A percentile compares a stretch with the other conserved stretches of the same genome.
These are phyloP conservation scores for Australoheros scitulus DNA, from an alignment of 2,113 vertebrate species.

Conservation along the genomic window DNA sequence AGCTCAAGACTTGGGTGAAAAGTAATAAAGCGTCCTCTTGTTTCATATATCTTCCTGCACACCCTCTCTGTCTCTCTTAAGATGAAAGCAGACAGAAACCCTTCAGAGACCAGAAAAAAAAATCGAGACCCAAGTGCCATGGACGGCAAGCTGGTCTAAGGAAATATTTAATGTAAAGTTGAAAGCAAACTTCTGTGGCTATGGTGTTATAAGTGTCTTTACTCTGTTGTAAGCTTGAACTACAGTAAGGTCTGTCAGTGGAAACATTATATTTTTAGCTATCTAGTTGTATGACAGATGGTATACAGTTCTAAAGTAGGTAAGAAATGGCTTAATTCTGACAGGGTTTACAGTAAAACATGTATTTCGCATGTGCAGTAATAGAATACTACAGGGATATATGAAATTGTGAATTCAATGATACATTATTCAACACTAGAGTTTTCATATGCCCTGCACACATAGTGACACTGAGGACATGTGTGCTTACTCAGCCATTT, in stretches of 20 bases:
- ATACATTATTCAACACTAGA: background rate
- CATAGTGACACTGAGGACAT: background rate
- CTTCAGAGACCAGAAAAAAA: conserved; percentile 43
- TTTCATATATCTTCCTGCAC: background rate
- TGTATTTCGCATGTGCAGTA: background rate
- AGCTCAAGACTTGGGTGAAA: conserved; percentile 28
- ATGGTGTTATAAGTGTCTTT: conserved; percentile 26
- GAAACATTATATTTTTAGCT: background rate
- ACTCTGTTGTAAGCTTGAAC: background rate
- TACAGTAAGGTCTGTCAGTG: background rate
- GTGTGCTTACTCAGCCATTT: background rate
- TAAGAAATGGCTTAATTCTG: background rate
- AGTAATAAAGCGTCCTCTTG: conserved; percentile 34
- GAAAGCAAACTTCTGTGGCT: conserved; percentile 21
- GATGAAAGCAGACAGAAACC: conserved; percentile 61
- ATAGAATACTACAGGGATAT: background rate
- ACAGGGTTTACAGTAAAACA: background rate
- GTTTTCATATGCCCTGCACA: background rate
- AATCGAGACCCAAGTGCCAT: background rate
- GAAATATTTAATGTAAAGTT: conserved; percentile 46
- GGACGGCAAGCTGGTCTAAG: conserved; percentile 7
- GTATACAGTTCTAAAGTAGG: background rate
- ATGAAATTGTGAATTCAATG: background rate
- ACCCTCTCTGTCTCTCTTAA: conserved; percentile 5
- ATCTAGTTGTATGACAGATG: background rate